Evolutionary conservation across 2,113 vertebrate species (phyloP).

Genomic region (Smithornis capensis): DNA sequence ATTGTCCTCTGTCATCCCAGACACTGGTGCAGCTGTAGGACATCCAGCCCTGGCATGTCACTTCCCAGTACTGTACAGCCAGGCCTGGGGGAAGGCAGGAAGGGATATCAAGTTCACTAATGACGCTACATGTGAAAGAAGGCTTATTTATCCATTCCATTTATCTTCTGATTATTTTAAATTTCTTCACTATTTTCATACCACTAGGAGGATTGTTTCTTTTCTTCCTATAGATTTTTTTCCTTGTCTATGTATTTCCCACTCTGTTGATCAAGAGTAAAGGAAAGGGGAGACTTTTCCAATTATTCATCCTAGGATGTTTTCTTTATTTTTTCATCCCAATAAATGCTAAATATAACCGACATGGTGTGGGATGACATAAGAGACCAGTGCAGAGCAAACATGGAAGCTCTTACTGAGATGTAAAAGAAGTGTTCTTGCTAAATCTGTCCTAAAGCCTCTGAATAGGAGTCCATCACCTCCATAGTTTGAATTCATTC

Average conservation of each 20-base stretch:
- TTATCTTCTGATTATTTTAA: neutral
- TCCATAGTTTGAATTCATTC: neutral
- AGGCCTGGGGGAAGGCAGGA: rapidly evolving
- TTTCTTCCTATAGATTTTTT: neutral
- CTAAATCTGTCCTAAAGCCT: neutral
- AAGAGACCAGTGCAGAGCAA: neutral
- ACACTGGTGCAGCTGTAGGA: neutral
- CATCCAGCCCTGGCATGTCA: neutral
- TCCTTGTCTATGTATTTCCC: neutral
- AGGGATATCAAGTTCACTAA: neutral
- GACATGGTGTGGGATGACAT: neutral
- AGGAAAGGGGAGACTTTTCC: neutral
- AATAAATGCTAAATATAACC: neutral
- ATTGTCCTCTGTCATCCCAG: neutral
- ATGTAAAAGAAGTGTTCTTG: neutral
- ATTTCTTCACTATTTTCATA: neutral
- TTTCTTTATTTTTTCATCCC: neutral
- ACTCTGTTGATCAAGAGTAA: neutral
- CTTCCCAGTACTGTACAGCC: neutral
- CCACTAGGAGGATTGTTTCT: neutral
- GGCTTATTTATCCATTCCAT: neutral
- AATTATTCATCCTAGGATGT: neutral
- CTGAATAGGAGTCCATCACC: neutral
- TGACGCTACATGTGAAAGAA: neutral
- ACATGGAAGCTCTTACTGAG: neutral